phyloP scores from a whole-genome alignment of 2,113 vertebrate species.

The Myotis davidii region DNA sequence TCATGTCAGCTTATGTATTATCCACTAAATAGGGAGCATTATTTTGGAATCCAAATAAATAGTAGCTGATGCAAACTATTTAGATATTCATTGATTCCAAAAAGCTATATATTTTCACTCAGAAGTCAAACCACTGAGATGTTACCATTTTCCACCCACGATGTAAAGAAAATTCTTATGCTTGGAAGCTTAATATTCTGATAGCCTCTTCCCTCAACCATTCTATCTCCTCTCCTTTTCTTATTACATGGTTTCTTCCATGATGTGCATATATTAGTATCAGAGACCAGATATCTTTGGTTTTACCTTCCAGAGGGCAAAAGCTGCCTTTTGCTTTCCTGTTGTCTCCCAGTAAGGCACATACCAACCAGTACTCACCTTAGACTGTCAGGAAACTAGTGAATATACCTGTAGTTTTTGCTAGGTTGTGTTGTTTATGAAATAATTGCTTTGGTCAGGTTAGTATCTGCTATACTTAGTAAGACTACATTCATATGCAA shows the following conservation, averaged over 20 bases:
- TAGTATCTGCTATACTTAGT: not conserved
- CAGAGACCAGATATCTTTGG: not conserved
- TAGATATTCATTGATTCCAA: not conserved
- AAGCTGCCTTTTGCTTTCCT: not conserved
- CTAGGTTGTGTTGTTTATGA: not conserved
- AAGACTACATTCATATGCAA: not conserved
- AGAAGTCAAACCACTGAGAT: not conserved
- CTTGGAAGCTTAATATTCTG: not conserved
- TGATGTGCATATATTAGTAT: not conserved
- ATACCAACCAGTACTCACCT: not conserved
- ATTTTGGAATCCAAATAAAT: not conserved
- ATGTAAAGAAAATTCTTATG: not conserved
- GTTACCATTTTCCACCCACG: not conserved
- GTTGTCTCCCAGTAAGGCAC: not conserved
- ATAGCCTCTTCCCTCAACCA: not conserved
- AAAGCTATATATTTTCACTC: not conserved
- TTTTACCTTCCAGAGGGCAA: not conserved
- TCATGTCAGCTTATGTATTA: not conserved
- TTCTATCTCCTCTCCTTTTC: not conserved
- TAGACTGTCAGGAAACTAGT: not conserved
- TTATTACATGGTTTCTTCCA: not conserved
- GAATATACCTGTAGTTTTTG: not conserved
- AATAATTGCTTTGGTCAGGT: not conserved
- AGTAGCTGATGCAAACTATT: conserved; percentile 12
- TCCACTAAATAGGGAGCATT: not conserved